These are phyloP conservation scores for Auanema sp. DNA, from an alignment of 2,888 invertebrate species.

Conservation along the genomic window DNA sequence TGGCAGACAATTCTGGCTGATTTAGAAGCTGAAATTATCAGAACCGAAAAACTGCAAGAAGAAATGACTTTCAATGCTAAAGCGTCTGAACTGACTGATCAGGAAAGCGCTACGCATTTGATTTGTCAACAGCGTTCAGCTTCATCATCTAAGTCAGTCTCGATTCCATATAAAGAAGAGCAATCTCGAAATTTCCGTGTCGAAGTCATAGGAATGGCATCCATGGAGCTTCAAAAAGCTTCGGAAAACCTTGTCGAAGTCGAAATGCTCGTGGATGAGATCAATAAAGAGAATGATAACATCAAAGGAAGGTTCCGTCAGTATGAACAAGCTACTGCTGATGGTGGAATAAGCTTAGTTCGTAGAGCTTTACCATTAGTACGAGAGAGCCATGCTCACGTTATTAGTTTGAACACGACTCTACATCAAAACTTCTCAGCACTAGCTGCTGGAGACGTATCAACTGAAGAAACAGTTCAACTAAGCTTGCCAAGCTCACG, in stretches of 20 bases:
- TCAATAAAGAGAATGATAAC: constrained; percentile 30
- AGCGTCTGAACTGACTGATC: constrained; percentile 22
- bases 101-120: neutral
- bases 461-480: constrained; percentile 33
- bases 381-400: constrained; percentile 39
- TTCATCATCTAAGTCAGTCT: neutral
- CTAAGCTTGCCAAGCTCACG: constrained; percentile 26
- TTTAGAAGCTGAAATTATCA: constrained; percentile 45
- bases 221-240: constrained; percentile 23
- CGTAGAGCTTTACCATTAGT: constrained; percentile 33
- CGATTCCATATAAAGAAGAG: neutral
- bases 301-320: constrained; percentile 29
- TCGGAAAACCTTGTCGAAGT: constrained; percentile 38
- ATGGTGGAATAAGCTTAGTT: constrained; percentile 39
- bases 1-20: constrained; percentile 51
- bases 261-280: constrained; percentile 41
- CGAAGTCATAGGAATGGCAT: neutral
- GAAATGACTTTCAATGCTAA: constrained; percentile 29
- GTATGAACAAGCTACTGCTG: constrained; percentile 27
- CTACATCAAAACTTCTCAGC: constrained; percentile 39
- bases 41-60: constrained; percentile 40
- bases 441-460: constrained; percentile 33
- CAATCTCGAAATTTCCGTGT: constrained; percentile 5
- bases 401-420: constrained; percentile 38
- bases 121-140: neutral